These are phyloP conservation scores for Channa argus DNA, from an alignment of 2,113 vertebrate genomes.

Conservation along the genomic window DNA sequence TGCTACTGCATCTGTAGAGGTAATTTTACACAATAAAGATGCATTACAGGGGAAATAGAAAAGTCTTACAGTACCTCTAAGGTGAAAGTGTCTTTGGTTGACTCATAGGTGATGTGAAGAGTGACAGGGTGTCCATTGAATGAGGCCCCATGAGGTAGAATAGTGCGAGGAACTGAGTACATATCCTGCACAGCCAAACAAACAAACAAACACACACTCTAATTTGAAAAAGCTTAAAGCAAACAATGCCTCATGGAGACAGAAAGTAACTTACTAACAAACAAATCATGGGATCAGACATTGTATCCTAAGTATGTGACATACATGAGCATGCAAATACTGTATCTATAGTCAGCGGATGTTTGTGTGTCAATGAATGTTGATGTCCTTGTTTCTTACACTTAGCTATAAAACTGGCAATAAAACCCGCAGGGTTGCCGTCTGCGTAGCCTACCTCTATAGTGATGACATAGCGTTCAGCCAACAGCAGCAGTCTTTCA, in stretches of 20 bases:
- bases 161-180: slow-evolving; percentile 97
- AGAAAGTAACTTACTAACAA: not conserved
- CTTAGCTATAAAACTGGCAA: not conserved
- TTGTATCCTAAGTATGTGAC: not conserved
- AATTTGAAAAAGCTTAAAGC: no score
- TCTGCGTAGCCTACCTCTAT: slow-evolving; percentile 88
- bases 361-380: not conserved
- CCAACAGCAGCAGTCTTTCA: slow-evolving; percentile 94
- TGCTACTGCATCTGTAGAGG: not conserved
- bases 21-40: not conserved
- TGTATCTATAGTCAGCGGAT: no score
- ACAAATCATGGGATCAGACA: no score
- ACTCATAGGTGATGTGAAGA: slow-evolving; percentile 95
- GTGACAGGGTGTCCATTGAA: slow-evolving; percentile 97
- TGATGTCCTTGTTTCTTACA: not conserved
- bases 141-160: slow-evolving; percentile 99
- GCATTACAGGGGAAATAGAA: not conserved
- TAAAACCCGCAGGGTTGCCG: not conserved
- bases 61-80: slow-evolving; percentile 87
- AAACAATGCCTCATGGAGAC: not conserved
- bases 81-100: slow-evolving; percentile 98
- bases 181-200: slow-evolving; percentile 86
- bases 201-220: no score
- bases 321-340: no score
- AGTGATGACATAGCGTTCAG: slow-evolving; percentile 98